Percentiles rank a stretch among this genome's conserved stretches.
Evolutionary conservation across 2,888 invertebrate genomes (phyloP).

Genomic region (Drosophila austrosaltans): DNA sequence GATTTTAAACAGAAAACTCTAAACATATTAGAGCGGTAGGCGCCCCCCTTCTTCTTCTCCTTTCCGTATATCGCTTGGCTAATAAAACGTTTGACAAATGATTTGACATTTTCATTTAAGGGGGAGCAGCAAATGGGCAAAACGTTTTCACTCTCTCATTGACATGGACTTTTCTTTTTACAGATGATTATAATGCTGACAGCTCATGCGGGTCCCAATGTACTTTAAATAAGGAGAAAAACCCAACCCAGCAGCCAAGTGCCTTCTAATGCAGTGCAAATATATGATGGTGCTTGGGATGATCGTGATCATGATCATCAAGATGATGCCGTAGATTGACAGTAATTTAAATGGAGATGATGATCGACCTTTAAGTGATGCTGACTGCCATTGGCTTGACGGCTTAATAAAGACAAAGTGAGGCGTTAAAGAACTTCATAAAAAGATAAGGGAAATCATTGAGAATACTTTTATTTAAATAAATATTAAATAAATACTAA

Average conservation of each 20-base stretch:
- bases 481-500: too few relatives aligned
- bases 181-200: constrained; percentile 60
- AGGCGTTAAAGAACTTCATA: constrained; percentile 24
- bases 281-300: constrained; percentile 53
- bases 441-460: neutral
- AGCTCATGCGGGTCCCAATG: constrained; percentile 63
- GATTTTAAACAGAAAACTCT: constrained; percentile 36
- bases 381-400: neutral
- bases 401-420: constrained; percentile 44
- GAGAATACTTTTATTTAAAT: constrained; percentile 4
- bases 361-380: constrained; percentile 9
- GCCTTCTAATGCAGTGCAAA: constrained; percentile 38
- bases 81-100: constrained; percentile 74
- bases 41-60: constrained; percentile 44
- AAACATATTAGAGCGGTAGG: constrained; percentile 15
- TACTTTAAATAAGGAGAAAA: constrained; percentile 35
- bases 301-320: constrained; percentile 4
- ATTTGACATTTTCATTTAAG: constrained; percentile 69
- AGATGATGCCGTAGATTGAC: constrained; percentile 58
- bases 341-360: constrained; percentile 49
- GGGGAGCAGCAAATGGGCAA: constrained; percentile 40
- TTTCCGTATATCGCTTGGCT: constrained; percentile 38
- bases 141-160: constrained; percentile 47
- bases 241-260: constrained; percentile 26
- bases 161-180: constrained; percentile 25